Base-by-base conservation (phyloP, 2,113 vertebrate genomes). In the Petrocephalus zakoni region DNA sequence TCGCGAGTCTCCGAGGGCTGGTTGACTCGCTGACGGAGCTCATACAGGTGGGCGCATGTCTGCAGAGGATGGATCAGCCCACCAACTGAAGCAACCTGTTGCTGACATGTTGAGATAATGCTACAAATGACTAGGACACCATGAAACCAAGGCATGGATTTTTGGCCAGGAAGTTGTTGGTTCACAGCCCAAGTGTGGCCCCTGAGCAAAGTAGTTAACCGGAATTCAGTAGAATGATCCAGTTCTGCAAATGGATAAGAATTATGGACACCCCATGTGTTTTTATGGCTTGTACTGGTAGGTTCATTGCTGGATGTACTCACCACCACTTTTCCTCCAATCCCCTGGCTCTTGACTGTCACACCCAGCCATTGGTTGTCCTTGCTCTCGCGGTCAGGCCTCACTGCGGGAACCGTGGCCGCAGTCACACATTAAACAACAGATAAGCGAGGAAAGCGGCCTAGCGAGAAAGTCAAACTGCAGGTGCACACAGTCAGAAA, bases 331-430 rank as follows among this genome's bases (percentile, higher is more conserved):
- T 99, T 99, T 49, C 98, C 98, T 53, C 98, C 98, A 0, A 97
- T 95, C 0, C 97, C 97, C 90, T 98, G 98, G 94, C 98, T 99
- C 93, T 96, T 96, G 11, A 98, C 97, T 10, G 97, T 98, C 82
- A 98, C 97, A 72, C 98, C 98, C 89, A 98, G 90, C 98, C 98
- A 99, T 92, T 99, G 98, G 94, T 99, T 98, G 93, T 99, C 96
- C 92, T 99, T 99, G 95, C 96, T 98, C 91, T 99, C 98, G 90
- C 94, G 94, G 47, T 95, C 91, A 22, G 93, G 90, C 82, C 93
- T 96, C 92, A 94, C 98, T 95, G 92, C 87, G 0, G 42, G 90
- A 85, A 92, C 89, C 42, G 92, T 13, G 55, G 87, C 5, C 25
- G 90, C 29, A 89, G 29, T 11, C 47, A 91, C 82, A 82, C 90